phyloP scores from a whole-genome alignment of 2,888 invertebrate species.

The Erebia epiphron region DNA sequence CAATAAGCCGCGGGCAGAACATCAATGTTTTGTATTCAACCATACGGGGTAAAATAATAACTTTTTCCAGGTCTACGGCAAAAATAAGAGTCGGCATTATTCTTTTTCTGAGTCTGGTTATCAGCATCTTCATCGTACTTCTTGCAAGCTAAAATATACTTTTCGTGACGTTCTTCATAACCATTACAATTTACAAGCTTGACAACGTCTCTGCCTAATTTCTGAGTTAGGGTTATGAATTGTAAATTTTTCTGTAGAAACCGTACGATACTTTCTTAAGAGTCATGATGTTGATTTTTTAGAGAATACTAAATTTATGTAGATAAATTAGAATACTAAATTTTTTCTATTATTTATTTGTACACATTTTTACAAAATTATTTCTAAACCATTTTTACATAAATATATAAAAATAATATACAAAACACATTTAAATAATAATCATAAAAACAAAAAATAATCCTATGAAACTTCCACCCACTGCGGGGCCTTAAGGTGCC shows the following conservation, averaged over 20 bases:
- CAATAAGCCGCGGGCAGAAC: neutral
- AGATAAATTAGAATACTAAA: too few relatives aligned
- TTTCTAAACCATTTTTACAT: too few relatives aligned
- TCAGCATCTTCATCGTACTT: constrained; percentile 3
- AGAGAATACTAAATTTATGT: too few relatives aligned
- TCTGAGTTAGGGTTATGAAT: neutral
- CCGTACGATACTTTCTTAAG: too few relatives aligned
- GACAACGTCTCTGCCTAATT: neutral
- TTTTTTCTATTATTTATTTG: too few relatives aligned
- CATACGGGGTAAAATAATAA: neutral
- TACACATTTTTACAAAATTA: too few relatives aligned
- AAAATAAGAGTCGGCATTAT: neutral
- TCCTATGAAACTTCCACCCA: too few relatives aligned
- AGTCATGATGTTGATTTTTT: too few relatives aligned
- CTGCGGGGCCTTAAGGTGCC: too few relatives aligned
- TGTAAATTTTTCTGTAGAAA: neutral
- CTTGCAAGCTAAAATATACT: neutral
- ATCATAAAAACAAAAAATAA: too few relatives aligned
- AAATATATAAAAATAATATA: too few relatives aligned
- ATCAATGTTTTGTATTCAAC: neutral
- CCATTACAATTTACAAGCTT: neutral
- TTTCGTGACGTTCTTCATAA: neutral
- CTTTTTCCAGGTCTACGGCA: constrained; percentile 6
- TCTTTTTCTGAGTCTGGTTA: neutral
- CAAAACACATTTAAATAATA: too few relatives aligned